phyloP scores from a whole-genome alignment of 2,888 invertebrate genomes.

The Limnephilus auricula region DNA sequence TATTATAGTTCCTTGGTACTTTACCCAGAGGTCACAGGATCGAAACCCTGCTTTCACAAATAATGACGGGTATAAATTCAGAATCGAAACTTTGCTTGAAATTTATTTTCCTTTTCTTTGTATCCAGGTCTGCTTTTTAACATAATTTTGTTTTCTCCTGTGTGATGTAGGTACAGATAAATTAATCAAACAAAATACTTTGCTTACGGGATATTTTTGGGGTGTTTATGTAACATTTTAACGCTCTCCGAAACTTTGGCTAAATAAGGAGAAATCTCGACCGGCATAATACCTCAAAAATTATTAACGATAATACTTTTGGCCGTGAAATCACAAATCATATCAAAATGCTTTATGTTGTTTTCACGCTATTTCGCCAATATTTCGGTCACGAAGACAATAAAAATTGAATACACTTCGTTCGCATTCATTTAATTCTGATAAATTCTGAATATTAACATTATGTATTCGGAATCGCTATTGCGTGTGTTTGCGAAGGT shows the following conservation, averaged over 20 bases:
- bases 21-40: neutral
- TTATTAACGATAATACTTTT: too few relatives aligned
- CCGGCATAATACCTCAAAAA: too few relatives aligned
- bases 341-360: neutral
- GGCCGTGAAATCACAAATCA: too few relatives aligned
- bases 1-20: neutral
- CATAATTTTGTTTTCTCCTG: neutral
- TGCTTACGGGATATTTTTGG: too few relatives aligned
- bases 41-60: neutral
- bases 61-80: neutral
- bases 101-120: neutral
- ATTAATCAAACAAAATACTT: neutral
- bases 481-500: slow-evolving; percentile 19
- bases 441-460: neutral
- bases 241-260: too few relatives aligned
- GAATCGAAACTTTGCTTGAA: neutral
- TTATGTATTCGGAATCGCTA: neutral
- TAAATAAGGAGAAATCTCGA: too few relatives aligned
- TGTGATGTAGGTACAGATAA: neutral
- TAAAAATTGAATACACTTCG: neutral
- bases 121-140: too few relatives aligned
- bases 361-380: neutral
- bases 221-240: too few relatives aligned
- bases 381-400: neutral
- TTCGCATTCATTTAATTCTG: neutral